These are phyloP conservation scores for Syrphus vitripennis DNA, from an alignment of 2,888 invertebrate species.

Conservation along the genomic window DNA sequence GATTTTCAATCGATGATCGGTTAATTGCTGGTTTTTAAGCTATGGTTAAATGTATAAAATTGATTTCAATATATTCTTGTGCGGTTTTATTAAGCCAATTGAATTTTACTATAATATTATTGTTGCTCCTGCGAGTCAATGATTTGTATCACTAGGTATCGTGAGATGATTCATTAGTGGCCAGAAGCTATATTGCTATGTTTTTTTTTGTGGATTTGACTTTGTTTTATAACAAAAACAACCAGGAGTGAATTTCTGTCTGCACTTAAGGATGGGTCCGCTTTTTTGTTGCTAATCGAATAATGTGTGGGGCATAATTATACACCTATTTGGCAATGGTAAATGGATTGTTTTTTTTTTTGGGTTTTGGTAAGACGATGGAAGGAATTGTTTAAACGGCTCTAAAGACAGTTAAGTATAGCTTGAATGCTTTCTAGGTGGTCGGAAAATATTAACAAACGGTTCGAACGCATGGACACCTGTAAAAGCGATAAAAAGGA, in stretches of 20 bases:
- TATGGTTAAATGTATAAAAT: constrained; percentile 67
- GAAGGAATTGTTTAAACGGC: not conserved
- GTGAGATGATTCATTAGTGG: constrained; percentile 68
- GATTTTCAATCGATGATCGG: constrained; percentile 71
- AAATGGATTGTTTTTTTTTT: constrained; percentile 42
- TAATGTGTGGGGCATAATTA: constrained; percentile 66
- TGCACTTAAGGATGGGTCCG: constrained; percentile 18
- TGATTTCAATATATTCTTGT: constrained; percentile 67
- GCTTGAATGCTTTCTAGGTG: not conserved
- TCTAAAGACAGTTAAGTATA: not conserved
- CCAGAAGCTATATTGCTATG: constrained; percentile 51
- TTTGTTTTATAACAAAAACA: not conserved
- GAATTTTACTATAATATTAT: constrained; percentile 9
- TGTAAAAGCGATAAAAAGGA: no score
- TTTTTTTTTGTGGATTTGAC: not conserved
- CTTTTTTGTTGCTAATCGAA: constrained; percentile 34
- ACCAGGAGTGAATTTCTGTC: constrained; percentile 38
- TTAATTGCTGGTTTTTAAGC: constrained; percentile 66
- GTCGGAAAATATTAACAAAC: no score
- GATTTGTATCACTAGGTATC: constrained; percentile 46
- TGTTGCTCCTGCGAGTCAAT: constrained; percentile 34
- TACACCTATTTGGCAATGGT: constrained; percentile 32
- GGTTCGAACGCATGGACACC: no score
- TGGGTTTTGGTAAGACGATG: not conserved
- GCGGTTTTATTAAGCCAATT: constrained; percentile 65